Evolutionary conservation across 1,140 invertebrate genomes (phyloP).

Genomic region (Microplitis mediator): DNA sequence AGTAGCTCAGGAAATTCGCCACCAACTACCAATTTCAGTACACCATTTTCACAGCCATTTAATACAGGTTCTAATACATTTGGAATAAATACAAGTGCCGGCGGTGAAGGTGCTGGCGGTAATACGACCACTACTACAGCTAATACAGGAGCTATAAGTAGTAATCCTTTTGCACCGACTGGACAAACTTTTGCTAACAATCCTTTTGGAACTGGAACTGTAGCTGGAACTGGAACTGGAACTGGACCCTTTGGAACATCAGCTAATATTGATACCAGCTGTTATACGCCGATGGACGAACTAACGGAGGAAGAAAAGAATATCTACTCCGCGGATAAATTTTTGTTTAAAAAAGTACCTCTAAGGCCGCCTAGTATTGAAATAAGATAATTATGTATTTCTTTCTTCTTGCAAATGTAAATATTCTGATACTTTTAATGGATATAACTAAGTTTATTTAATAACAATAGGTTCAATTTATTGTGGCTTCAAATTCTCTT

Average conservation of each 20-base stretch:
- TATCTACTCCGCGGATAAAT: constrained; percentile 43
- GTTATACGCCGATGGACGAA: constrained; percentile 42
- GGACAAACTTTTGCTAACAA: constrained; percentile 21
- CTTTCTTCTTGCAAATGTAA: no score
- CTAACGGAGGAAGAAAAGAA: constrained; percentile 54
- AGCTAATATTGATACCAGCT: constrained; percentile 42
- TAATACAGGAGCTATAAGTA: not conserved
- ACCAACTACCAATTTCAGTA: not conserved
- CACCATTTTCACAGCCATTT: constrained; percentile 27
- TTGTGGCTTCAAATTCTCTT: no score
- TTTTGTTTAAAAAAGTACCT: constrained; percentile 51
- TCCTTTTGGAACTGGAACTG: constrained; percentile 30
- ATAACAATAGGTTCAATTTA: no score
- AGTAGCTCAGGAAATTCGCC: constrained; percentile 21
- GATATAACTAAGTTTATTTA: no score
- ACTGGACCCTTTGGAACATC: constrained; percentile 38
- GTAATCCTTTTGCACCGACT: constrained; percentile 36
- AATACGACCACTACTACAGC: constrained; percentile 15
- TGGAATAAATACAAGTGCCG: constrained; percentile 10
- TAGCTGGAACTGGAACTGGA: constrained; percentile 3
- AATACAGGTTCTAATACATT: constrained; percentile 17
- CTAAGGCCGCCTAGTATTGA: constrained; percentile 52
- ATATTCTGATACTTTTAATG: no score
- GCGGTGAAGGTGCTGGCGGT: not conserved
- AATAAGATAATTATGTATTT: constrained; percentile 38